Conservation (phyloP, 2,797 vertebrate genomes). For the Poecilia wingei region DNA sequence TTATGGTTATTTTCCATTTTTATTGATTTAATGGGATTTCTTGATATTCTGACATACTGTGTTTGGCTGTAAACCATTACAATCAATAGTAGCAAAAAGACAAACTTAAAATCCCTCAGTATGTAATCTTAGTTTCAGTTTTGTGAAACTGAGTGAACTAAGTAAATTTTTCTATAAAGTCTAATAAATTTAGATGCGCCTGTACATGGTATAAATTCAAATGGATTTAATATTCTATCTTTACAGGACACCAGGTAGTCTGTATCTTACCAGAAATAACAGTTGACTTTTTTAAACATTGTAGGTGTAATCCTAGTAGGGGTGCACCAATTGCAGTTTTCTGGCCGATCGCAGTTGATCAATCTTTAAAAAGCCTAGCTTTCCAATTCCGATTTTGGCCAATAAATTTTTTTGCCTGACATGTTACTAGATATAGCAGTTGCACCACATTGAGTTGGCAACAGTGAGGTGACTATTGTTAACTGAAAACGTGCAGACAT, state of each 20-base stretch:
- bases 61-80: background rate
- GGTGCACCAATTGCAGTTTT: too few species aligned
- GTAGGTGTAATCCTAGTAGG: background rate
- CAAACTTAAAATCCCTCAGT: background rate
- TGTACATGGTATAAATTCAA: background rate
- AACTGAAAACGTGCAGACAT: too few species aligned
- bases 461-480: too few species aligned
- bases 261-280: slow-evolving; percentile 1
- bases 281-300: background rate
- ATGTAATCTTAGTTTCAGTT: background rate
- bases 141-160: background rate
- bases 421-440: too few species aligned
- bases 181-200: background rate
- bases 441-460: too few species aligned
- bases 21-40: background rate
- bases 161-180: background rate
- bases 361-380: too few species aligned
- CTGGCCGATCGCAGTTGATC: too few species aligned
- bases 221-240: background rate
- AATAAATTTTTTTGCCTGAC: too few species aligned
- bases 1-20: background rate
- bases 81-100: background rate
- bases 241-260: background rate
- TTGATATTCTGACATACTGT: background rate
- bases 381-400: too few species aligned